Percentiles rank a stretch among this genome's conserved stretches.
These are phyloP conservation scores for Phylloscopus collybita DNA, from an alignment of 2,797 vertebrate species.

Conservation along the genomic window DNA sequence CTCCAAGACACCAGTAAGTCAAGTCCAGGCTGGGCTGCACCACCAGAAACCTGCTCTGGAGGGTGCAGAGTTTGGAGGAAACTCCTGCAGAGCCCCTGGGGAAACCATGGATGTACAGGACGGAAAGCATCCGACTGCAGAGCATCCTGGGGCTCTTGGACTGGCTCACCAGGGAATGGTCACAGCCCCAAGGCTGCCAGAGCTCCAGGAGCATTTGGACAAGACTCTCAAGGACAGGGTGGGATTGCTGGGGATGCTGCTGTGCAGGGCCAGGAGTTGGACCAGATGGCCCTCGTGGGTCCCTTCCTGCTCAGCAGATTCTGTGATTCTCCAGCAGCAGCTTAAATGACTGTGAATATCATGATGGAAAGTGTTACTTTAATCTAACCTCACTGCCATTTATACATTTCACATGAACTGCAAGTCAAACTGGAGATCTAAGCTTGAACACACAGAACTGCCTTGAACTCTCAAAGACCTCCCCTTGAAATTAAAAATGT, in stretches of 20 bases:
- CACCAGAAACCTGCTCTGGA: neutral
- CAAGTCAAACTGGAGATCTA: neutral
- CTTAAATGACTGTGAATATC: neutral
- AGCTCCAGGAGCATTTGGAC: neutral
- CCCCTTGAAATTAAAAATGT: neutral
- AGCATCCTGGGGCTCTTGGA: neutral
- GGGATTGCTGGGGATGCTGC: neutral
- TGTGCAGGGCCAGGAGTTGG: neutral
- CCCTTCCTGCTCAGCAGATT: neutral
- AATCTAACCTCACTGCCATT: neutral
- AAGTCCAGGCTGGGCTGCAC: neutral
- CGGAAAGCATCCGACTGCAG: neutral
- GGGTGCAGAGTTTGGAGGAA: neutral
- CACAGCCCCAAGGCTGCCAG: fast-evolving
- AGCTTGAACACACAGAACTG: neutral
- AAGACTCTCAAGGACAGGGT: neutral
- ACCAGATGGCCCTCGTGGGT: neutral
- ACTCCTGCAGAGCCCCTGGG: neutral
- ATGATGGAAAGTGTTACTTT: neutral
- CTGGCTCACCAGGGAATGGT: neutral
- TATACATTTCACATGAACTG: neutral
- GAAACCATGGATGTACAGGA: fast-evolving
- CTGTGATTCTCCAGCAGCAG: neutral
- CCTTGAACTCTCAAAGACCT: neutral
- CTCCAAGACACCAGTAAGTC: neutral